Evolutionary conservation across 2,113 vertebrate species (phyloP), one percentile per base, ranked within the genome.

Genomic region (Campylorhamphus procurvoides): DNA sequence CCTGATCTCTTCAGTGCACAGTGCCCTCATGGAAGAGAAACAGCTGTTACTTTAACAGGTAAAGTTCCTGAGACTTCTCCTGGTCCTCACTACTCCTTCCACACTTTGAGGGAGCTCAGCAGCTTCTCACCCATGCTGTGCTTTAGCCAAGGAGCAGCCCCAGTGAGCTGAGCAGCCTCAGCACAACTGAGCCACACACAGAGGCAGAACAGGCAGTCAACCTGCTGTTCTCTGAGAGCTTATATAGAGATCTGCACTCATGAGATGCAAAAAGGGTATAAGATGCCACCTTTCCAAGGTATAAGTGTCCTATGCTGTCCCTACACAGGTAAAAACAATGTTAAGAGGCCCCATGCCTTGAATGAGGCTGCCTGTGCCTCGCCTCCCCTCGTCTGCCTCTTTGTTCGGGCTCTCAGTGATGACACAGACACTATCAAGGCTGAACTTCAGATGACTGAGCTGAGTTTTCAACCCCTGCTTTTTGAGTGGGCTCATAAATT

Each of bases 371-470:
- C 20, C 29, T 67, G 80, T 76, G 87, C 75, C 83, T 83, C 66
- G 37, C 84, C 82, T 68, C 74, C 90, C 95, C 35, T 95, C 85
- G 20, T 49, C 69, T 64, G 76, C 69, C 75, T 77, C 74, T 89
- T 97, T 95, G 96, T 97, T 96, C 63, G 79, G 94, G 59, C 95
- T 66, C 96, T 93, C 72, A 16, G 66, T 71, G 81, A 1, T 18
- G 91, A 77, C 91, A 86, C 64, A 77, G 67, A 55, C 58, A 2
- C 67, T 18, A 15, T 56, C 79, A 33, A 44, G 82, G 63, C 69
- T 88, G 88, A 89, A 55, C 90, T 67, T 14, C 20, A 82, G 46
- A 33, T 11, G 85, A 40, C 72, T 39, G 80, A 90, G 85, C 58
- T 13, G 73, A 82, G 80, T 72, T 90, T 84, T 69, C 76, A 89